Base-by-base conservation (phyloP, 2,888 invertebrate species). In the Epistrophe grossulariae region DNA sequence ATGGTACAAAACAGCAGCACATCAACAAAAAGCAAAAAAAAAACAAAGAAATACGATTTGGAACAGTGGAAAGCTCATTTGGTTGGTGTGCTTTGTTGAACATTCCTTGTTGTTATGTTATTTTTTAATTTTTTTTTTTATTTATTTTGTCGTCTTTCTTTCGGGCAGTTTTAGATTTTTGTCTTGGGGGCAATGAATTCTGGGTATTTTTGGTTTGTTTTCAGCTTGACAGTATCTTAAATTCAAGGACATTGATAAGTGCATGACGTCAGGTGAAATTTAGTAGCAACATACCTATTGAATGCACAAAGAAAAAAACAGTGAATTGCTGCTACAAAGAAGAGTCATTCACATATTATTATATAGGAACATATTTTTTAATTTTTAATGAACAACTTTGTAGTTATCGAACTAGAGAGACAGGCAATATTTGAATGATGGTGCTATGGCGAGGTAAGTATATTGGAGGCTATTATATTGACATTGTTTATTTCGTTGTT, bases 181-280 rank as follows among this genome's bases (percentile, higher is more conserved):
- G 40, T 24, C 66, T 73, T 62, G 87, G 79, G 87, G 82, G 87
- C 87, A 87, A 87, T 83, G 87, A 79, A 87, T 87, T 87, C 70
- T 55, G 59, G 19, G 38, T 71, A 43, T 83, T 83, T 82, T 87
- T 52, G 71, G 74, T 82, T 62, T 45, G 81, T 68, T 74, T 87
- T 85, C 74, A 74, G 71, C 82, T 72, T 87, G 71, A 55, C 74
- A 78, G 83, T 76, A 83, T 87, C 82, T 82, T 74, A 74, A 79
- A 82, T 83, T 83, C 87, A 87, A 87, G 87, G 87, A 64, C 87
- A 87, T 19, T 52, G n/a, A 72, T 72, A 71, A 40, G 13, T 31
- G 40, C 19, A 82, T 79, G 87, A 85, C 82, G 82, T 87, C 79
- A 83, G 77, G 74, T 71, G 70, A 64, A 78, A 48, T 70, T 77